Base-by-base conservation (phyloP, 2,113 vertebrate genomes). In the Tympanuchus pallidicinctus region DNA sequence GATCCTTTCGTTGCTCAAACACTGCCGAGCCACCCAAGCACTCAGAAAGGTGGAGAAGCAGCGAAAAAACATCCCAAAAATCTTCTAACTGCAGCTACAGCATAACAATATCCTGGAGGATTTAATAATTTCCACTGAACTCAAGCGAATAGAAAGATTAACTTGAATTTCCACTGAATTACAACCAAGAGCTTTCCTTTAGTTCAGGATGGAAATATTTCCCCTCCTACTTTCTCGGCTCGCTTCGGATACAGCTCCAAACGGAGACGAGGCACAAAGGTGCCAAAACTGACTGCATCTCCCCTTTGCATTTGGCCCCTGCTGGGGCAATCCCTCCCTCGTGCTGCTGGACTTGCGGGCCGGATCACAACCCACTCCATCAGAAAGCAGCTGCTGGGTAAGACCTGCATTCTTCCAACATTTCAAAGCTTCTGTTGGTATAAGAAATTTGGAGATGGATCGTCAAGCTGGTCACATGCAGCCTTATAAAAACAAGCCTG, bases 111-210 rank as follows among this genome's bases (percentile, higher is more conserved):
- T 79, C 48, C 21, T 0, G 0, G 54, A 78, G 34, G 18, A 76
- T 40, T 94, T 78, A 84, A 83, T 60, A 82, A 73, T 73, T 96
- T 92, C 92, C 86, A 94, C 45, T 86, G 38, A 25, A 88, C 52
- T 78, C 71, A 36, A 87, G 52, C 82, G 76, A 88, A 82, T 6
- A 94, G 82, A 85, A 88, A 85, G 54, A 76, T 2, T 69, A 75
- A 84, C 57, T 87, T 72, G 10, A 47, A 86, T 92, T 95, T 95
- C 82, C 92, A 92, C 59, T 47, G 79, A 86, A 82, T 30, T 56
- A 22, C 64, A 65, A 73, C 75, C 72, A 91, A 43, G 90, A 91
- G 48, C 36, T 82, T 92, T 89, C 86, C 88, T 86, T 61, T 6
- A 52, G 47, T 3, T 79, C 27, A 47, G 8, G n/a, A 43, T 22